Base-by-base conservation (phyloP, 2,888 invertebrate species). In the Meloe dianella region DNA sequence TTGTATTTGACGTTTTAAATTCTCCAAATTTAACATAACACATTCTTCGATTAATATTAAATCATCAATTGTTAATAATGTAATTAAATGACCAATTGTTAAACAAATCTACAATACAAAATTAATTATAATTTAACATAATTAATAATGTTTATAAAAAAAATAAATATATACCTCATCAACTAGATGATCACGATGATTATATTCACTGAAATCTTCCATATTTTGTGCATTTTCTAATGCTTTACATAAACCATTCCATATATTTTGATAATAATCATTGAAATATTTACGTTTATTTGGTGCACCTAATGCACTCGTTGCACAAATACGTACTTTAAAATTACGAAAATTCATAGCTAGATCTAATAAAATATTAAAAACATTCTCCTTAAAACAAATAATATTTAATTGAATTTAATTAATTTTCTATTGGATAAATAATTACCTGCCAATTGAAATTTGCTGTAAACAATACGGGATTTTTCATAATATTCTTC, bases 281-380 rank as follows among this genome's bases (percentile, higher is more conserved):
- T 90, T 93, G 76, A 92, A 94, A 62, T 88, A 85, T 29, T 83
- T 75, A n/a, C 93, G 85, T 1, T 83, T 82, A 41, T 81, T 79
- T n/a, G 90, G 89, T 66, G 88, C 88, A 12, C 87, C 88, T 67
- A 96, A 81, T 0, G 95, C 94, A 65, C 89, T 86, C 0, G 93
- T 92, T 2, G 95, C 95, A 83, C 93, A 95, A 67, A 94, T 95
- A 32, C 96, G 90, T 7, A 96, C 96, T 86, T 96, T 96, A 73
- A 95, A 92, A 81, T 96, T 96, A 65, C 89, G 88, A 81, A 92
- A 93, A 68, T 89, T 88, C 60, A 89, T 87, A 0, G 93, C 89
- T 20, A 94, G 82, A 17, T 86, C 85, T 69, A 89, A 89, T 6
- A 95, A 83, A 12, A 87, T 87, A 14, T 87, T 85, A 74, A 92